Evolutionary conservation across 2,797 vertebrate genomes (phyloP).

Genomic region (Microctenopoma stevenorrisi): DNA sequence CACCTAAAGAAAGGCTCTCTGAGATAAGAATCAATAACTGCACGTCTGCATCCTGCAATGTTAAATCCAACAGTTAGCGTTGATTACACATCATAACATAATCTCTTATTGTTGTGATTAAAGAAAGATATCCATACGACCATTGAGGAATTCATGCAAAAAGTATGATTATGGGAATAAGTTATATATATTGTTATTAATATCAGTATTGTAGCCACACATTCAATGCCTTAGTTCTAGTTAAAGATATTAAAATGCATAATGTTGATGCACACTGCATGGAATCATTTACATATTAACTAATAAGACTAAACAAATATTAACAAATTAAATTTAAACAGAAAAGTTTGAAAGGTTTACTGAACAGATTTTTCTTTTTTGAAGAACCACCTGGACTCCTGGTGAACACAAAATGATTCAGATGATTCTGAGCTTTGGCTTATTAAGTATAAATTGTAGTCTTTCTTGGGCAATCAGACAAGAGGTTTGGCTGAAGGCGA

Average conservation of each 20-base stretch:
- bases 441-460: conserved; percentile 20
- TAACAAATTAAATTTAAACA: too few relatives aligned
- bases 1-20: background rate
- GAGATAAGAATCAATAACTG: background rate
- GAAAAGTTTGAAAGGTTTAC: too few relatives aligned
- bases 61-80: too few relatives aligned
- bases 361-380: too few relatives aligned
- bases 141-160: background rate
- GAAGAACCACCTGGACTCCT: too few relatives aligned
- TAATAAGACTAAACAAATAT: too few relatives aligned
- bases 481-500: conserved; percentile 67
- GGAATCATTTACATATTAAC: too few relatives aligned
- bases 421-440: background rate
- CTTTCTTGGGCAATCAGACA: conserved; percentile 54
- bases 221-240: background rate
- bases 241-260: background rate
- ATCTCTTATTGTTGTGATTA: background rate
- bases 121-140: background rate
- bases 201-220: background rate
- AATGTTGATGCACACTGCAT: too few relatives aligned
- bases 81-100: background rate
- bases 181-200: background rate
- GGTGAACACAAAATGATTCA: background rate
- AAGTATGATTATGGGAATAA: background rate
- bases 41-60: background rate